phyloP scores from a whole-genome alignment of 2,113 vertebrate genomes.

The Kryptolebias marmoratus region DNA sequence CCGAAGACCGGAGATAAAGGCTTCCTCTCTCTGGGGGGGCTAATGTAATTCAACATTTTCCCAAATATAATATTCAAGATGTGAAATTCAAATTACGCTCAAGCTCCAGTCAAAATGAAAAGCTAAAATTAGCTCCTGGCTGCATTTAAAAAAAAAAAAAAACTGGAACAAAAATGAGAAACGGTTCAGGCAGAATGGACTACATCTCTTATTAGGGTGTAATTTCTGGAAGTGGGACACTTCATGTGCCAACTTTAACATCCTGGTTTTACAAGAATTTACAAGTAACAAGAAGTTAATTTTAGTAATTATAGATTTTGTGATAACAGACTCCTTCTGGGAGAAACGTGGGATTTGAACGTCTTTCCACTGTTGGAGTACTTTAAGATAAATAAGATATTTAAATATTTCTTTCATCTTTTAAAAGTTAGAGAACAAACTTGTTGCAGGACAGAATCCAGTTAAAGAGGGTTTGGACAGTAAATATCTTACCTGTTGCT shows the following conservation, averaged over 20 bases:
- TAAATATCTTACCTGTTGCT: too few relatives aligned
- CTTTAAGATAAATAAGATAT: too few relatives aligned
- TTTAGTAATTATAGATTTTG: too few relatives aligned
- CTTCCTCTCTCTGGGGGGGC: slow-evolving; percentile 22
- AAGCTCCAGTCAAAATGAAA: slow-evolving; percentile 29
- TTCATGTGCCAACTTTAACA: not conserved
- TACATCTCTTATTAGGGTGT: not conserved
- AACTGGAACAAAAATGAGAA: not conserved
- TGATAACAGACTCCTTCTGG: too few relatives aligned
- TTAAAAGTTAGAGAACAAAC: too few relatives aligned
- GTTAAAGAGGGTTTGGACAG: too few relatives aligned
- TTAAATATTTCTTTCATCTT: too few relatives aligned
- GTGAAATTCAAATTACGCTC: slow-evolving; percentile 40
- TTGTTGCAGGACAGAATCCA: too few relatives aligned
- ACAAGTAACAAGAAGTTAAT: too few relatives aligned
- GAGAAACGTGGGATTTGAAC: too few relatives aligned
- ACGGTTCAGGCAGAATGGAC: not conserved
- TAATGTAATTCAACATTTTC: slow-evolving; percentile 39
- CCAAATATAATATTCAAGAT: slow-evolving; percentile 56
- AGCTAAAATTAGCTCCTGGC: slow-evolving; percentile 28
- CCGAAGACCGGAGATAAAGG: slow-evolving; percentile 1
- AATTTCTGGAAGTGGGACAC: not conserved
- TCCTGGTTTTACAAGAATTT: too few relatives aligned
- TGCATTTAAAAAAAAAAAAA: not conserved
- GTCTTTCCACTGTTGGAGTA: too few relatives aligned